phyloP scores from a whole-genome alignment of 1,140 invertebrate species.

The Piezodorus guildinii region DNA sequence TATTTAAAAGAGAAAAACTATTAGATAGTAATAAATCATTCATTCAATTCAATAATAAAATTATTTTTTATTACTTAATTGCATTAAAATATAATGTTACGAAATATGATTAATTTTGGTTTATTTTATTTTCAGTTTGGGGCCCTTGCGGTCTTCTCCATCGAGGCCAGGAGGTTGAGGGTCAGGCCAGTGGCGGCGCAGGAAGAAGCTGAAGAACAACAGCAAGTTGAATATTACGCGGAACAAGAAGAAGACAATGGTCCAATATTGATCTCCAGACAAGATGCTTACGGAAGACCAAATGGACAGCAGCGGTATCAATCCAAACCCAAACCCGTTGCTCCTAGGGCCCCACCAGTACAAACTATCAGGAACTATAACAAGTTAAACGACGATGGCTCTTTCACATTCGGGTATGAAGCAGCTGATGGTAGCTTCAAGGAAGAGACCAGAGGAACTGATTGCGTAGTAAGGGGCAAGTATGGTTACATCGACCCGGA shows the following conservation, averaged over 20 bases:
- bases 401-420: conserved; percentile 79
- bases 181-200: conserved; percentile 25
- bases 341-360: conserved; percentile 54
- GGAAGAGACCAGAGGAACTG: conserved; percentile 71
- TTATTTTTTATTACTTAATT: too few species aligned
- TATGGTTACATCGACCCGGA: conserved; percentile 82
- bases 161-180: conserved; percentile 17
- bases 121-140: conserved; percentile 5
- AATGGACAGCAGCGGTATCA: conserved; percentile 23
- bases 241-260: conserved; percentile 33
- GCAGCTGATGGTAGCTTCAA: conserved; percentile 82
- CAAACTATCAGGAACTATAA: conserved; percentile 70
- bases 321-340: conserved; percentile 32
- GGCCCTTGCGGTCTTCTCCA: conserved; percentile 1
- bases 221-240: conserved; percentile 31
- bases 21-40: too few species aligned
- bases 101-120: background rate
- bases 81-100: too few species aligned
- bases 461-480: conserved; percentile 76
- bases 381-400: conserved; percentile 71
- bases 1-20: too few species aligned
- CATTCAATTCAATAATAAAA: too few species aligned
- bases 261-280: conserved; percentile 26
- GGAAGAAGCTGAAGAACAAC: conserved; percentile 27
- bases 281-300: conserved; percentile 27